Evolutionary conservation across 2,888 invertebrate genomes (phyloP), one percentile per base, ranked within the genome.

Genomic region (Orthonevra nobilis): DNA sequence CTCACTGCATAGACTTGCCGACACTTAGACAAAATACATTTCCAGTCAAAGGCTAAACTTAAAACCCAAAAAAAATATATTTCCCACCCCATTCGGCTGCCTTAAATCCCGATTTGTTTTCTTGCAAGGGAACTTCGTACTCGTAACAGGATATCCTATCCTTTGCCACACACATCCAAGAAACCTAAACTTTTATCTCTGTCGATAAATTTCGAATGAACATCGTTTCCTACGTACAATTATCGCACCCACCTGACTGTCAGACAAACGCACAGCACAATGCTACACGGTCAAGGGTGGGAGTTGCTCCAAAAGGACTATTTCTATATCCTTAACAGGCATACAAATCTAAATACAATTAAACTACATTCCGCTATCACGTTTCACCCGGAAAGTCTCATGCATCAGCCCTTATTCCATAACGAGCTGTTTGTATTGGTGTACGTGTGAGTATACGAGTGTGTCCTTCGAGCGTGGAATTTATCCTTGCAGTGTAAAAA

Each of bases 211-310:
- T 70, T 38, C 34, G 14, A 58, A 77, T 70, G 52, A 58, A 46
- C 38, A 52, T 50, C 72, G 54, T 77, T 60, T 70, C 20, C 60
- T 36, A 72, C 58, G 46, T 60, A 52, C 77, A 77, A 77, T 77
- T 77, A 77, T 64, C 58, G 60, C 70, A 77, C 77, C 50, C 34
- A 64, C 77, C 40, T 15, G 40, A 38, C 68, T 15, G 5, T 36
- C 52, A 36, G 50, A 19, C 30, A n/a, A 0, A 12, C 20, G 15
- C 14, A n/a, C 12, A 5, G 32, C 23, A 17, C 28, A 4, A 7
- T 19, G 30, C 15, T 6, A 52, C 20, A 54, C 26, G 61, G 75
- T 56, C 61, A 56, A 34, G 20, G 19, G 28, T 9, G 42, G 36
- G 12, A 10, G 14, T 12, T 7, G 23, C 6, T 23, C 40, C 7